These are phyloP conservation scores for Heliothis virescens DNA, from an alignment of 1,140 invertebrate genomes.

Conservation along the genomic window DNA sequence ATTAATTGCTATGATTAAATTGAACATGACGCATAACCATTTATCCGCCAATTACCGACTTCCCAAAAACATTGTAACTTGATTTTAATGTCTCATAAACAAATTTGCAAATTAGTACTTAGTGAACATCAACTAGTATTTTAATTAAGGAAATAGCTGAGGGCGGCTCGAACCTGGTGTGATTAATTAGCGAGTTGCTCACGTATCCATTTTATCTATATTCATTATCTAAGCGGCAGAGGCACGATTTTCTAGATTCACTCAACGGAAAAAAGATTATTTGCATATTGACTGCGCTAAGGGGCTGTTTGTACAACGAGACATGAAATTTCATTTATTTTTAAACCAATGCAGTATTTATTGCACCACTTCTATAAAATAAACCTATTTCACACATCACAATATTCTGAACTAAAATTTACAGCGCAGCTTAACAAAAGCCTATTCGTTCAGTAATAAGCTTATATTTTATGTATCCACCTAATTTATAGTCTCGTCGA, in stretches of 20 bases:
- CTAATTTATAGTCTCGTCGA: constrained; percentile 21
- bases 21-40: constrained; percentile 1
- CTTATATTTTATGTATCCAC: constrained; percentile 20
- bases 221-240: constrained; percentile 77
- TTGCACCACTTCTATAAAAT: not conserved
- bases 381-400: not conserved
- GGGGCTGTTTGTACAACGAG: constrained; percentile 4
- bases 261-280: constrained; percentile 70
- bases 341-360: constrained; percentile 6
- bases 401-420: too few species aligned
- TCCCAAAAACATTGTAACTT: constrained; percentile 34
- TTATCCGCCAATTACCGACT: not conserved
- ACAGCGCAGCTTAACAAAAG: not conserved
- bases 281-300: constrained; percentile 64
- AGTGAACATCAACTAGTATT: constrained; percentile 51
- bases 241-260: constrained; percentile 80
- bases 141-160: constrained; percentile 56
- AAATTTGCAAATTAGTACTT: constrained; percentile 53
- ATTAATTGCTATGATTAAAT: constrained; percentile 22
- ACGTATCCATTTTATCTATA: constrained; percentile 70
- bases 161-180: constrained; percentile 61
- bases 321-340: constrained; percentile 17
- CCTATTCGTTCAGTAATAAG: constrained; percentile 1
- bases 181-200: constrained; percentile 78
- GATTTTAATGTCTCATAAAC: constrained; percentile 46